These are phyloP conservation scores for Antrozous pallidus DNA, from an alignment of 2,797 vertebrate genomes.

Conservation along the genomic window DNA sequence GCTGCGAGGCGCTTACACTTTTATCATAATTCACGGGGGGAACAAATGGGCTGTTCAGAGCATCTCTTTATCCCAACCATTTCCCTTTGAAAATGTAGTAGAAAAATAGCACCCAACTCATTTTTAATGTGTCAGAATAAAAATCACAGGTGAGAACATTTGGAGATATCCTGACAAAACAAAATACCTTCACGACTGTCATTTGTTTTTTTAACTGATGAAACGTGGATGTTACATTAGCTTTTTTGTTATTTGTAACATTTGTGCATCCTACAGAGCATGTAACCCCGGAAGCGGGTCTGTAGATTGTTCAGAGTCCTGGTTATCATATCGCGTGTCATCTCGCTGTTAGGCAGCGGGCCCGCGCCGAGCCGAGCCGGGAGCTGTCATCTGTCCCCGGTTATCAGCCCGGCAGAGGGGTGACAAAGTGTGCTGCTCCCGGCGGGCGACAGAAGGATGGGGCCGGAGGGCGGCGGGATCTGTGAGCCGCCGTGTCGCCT, in stretches of 20 bases:
- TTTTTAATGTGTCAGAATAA: conserved; percentile 74
- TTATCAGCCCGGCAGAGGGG: conserved; percentile 81
- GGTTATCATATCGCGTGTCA: conserved; percentile 82
- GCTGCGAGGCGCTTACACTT: conserved; percentile 49
- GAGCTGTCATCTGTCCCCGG: conserved; percentile 82
- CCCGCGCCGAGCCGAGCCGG: conserved; percentile 77
- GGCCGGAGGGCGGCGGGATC: conserved; percentile 71
- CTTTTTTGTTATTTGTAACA: conserved; percentile 78
- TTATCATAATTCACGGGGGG: conserved; percentile 57
- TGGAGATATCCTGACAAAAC: conserved; percentile 72
- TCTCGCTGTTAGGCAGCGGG: conserved; percentile 78
- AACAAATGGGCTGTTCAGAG: conserved; percentile 64
- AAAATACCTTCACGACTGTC: conserved; percentile 71
- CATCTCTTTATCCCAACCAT: conserved; percentile 65
- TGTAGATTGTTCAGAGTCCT: too few species aligned
- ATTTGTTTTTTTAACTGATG: conserved; percentile 61
- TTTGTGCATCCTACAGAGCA: conserved; percentile 77
- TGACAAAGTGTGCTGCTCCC: conserved; percentile 81
- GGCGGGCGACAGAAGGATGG: conserved; percentile 84
- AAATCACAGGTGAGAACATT: conserved; percentile 71
- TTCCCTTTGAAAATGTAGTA: conserved; percentile 54
- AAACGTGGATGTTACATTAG: conserved; percentile 69
- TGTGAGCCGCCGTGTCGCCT: too few species aligned
- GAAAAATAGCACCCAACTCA: conserved; percentile 60
- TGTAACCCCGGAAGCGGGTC: conserved; percentile 79